Base-by-base conservation (phyloP, 2,797 vertebrate species). In the Xenentodon cancila region DNA sequence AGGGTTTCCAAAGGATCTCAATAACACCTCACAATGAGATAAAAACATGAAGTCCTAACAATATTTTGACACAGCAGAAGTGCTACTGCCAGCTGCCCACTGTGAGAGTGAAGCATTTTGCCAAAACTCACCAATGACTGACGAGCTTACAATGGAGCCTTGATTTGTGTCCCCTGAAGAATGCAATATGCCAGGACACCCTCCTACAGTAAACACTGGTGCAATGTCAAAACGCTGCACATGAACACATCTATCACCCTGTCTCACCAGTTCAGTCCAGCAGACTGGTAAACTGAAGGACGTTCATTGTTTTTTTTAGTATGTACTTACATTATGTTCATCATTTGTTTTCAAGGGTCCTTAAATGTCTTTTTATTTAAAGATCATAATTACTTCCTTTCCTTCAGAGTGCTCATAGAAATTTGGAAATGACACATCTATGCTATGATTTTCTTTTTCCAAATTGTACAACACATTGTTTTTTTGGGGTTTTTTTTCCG, bases 161-260 rank as follows among this genome's bases (percentile, higher is more conserved):
- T 87, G 88, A 90, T 88, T 85, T 84, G 80, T 84, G 80, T 77
- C 76, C 81, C 79, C 77, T 47, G 77, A 77, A 84, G 83, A 88
- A 73, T 62, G 75, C 57, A 54, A 67, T 80, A 75, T 67, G 79
- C 80, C 77, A 77, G 83, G 72, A 80, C 76, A 57, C 80, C 77
- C 64, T 76, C 79, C 73, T 68, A 78, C 61, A 71, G 68, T 72
- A 82, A 86, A 84, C 77, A 85, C 63, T 74, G 64, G 68, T 76
- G 79, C 69, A 66, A 57, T 81, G 80, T 85, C 84, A 78, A 68
- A 67, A 55, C 66, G 51, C 43, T 21, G 63, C 60, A 59, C 64
- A 69, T 43, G 50, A 67, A 80, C 62, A 25, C 79, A 82, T 84
- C 72, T 7, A 73, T 83, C 73, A 72, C 53, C 50, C 47, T 27